phyloP scores from a whole-genome alignment of 2,797 vertebrate species.

The Phaenicophaeus curvirostris region DNA sequence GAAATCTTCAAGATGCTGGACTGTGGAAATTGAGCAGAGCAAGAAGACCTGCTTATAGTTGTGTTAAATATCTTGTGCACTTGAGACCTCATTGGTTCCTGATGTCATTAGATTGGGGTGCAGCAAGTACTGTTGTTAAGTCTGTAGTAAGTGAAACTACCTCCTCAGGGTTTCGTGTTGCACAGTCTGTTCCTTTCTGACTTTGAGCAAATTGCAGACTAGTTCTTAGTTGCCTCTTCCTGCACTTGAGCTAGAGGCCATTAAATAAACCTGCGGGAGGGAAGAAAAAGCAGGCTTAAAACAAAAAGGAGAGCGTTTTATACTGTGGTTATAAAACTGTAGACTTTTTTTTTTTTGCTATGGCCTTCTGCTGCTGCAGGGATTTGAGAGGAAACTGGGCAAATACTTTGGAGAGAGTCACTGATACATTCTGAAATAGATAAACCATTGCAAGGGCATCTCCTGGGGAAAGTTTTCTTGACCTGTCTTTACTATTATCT shows the following conservation, averaged over 20 bases:
- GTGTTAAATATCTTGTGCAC: not conserved
- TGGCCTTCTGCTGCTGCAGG: not conserved
- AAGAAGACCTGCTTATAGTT: not conserved
- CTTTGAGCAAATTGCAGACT: not conserved
- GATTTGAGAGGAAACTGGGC: not conserved
- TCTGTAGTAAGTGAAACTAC: not conserved
- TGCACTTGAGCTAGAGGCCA: not conserved
- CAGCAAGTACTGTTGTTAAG: not conserved
- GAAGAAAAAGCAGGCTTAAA: not conserved
- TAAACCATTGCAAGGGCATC: not conserved
- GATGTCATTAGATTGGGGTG: not conserved
- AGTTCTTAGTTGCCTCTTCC: not conserved
- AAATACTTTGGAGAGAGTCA: not conserved
- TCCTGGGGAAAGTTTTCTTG: not conserved
- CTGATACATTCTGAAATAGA: not conserved
- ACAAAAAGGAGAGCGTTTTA: not conserved
- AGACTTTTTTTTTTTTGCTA: not conserved
- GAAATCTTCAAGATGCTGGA: not conserved
- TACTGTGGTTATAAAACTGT: not conserved
- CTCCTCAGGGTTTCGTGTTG: not conserved
- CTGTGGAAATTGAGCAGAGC: not conserved
- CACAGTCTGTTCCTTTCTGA: not conserved
- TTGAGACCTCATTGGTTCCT: not conserved
- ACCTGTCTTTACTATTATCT: not conserved
- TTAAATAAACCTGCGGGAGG: not conserved